These are phyloP conservation scores for Hippopotamyrus pictus DNA, from an alignment of 2,797 vertebrate species.

Conservation along the genomic window DNA sequence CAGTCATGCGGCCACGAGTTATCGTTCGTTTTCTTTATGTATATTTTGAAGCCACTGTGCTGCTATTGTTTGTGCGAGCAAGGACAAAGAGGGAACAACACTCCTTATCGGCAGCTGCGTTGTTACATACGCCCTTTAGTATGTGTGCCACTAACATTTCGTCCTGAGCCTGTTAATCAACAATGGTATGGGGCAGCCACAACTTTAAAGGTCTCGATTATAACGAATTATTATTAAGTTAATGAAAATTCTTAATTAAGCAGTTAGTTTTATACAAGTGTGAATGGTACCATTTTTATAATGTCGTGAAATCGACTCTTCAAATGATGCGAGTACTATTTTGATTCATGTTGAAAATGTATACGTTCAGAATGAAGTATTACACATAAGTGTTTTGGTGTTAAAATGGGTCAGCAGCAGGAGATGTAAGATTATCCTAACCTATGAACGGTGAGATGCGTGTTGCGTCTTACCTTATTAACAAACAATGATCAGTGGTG, in stretches of 20 bases:
- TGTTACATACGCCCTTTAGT: constrained; percentile 45
- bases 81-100: constrained; percentile 13
- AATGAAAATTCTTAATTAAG: not conserved
- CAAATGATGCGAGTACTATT: not conserved
- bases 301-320: not conserved
- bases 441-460: not conserved
- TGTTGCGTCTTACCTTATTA: constrained; percentile 14
- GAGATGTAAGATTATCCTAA: constrained; percentile 24
- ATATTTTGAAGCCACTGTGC: constrained; percentile 49
- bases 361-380: not conserved
- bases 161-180: not conserved
- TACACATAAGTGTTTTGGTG: constrained; percentile 12
- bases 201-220: constrained; percentile 41
- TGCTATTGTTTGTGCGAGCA: constrained; percentile 47
- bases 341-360: constrained; percentile 25
- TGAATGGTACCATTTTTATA: constrained; percentile 37
- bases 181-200: constrained; percentile 12
- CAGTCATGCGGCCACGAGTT: constrained; percentile 42
- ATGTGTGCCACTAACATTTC: constrained; percentile 40
- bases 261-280: not conserved
- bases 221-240: not conserved
- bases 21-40: constrained; percentile 29
- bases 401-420: constrained; percentile 18
- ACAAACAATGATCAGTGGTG: not conserved
- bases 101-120: constrained; percentile 28